Base-by-base conservation (phyloP, 2,888 invertebrate species). In the Amiota communis region DNA sequence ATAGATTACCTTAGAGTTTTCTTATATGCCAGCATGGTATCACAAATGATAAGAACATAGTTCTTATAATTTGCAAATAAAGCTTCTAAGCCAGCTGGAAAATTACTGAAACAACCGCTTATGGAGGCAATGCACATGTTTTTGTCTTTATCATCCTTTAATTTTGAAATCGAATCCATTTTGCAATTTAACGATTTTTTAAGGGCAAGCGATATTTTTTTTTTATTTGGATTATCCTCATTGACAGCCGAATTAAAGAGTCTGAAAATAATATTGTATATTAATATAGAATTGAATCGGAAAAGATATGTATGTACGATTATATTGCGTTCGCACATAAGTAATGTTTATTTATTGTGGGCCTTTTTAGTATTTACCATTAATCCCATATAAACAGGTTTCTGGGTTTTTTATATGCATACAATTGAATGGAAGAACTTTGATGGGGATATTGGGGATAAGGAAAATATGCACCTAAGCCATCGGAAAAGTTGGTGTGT, bases 21-120 rank as follows among this genome's bases (percentile, higher is more conserved):
- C 71, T 88, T 80, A 78, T 86, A 90, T 51, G 80, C 79, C 17
- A 80, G 72, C 17, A 90, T 73, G 0, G 87, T 81, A 13, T 71
- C 64, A 2, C 84, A 80, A 13, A 89, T 56, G 72, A 88, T 84
- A 1, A 82, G 78, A 59, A 90, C 80, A 0, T 87, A 83, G 0
- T 70, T 2, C 1, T 77, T 36, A 9, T 17, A 57, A 89, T 74
- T 51, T 81, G 80, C n/a, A 75, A 59, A 53, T 80, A 78, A 8
- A 90, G 76, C 0, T 88, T 87, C 59, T 81, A 86, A 77, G 2
- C 88, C 89, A 65, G 80, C 82, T 2, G 81, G 72, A 56, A 90
- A 91, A 75, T 90, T 89, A 10, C 90, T 88, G 75, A 88, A 82
- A 49, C 88, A 89, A 0, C 83, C 87, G 12, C 80, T 75, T 2